Percentiles rank a stretch among this genome's conserved stretches.
These are phyloP conservation scores for Lagria hirta DNA, from an alignment of 2,888 invertebrate species.

Conservation along the genomic window DNA sequence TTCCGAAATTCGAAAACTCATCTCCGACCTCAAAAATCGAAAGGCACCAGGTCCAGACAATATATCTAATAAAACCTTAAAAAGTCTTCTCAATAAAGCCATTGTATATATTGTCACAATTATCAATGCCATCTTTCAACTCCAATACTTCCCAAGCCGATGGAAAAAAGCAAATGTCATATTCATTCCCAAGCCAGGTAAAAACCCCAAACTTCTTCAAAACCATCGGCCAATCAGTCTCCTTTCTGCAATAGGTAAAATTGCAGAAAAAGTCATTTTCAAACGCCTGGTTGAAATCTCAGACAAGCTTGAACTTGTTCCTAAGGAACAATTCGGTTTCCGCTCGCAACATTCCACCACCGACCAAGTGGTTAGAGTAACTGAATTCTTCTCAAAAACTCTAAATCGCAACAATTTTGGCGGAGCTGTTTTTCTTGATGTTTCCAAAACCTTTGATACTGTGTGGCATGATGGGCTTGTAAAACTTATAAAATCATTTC, in stretches of 20 bases:
- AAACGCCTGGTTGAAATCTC: no score
- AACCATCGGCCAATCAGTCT: not conserved
- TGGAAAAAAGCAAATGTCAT: slow-evolving; percentile 2
- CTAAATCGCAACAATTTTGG: no score
- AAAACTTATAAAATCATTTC: no score
- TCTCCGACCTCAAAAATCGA: not conserved
- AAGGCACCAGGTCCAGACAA: slow-evolving; percentile 8
- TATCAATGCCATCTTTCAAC: slow-evolving; percentile 2
- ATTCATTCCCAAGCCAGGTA: slow-evolving; percentile 2
- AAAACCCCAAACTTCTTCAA: not conserved
- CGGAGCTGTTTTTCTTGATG: no score
- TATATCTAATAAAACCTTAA: not conserved
- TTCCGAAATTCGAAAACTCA: not conserved
- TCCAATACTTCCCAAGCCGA: not conserved
- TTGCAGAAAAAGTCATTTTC: not conserved
- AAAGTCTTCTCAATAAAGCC: not conserved
- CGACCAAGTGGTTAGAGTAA: no score
- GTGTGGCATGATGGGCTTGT: no score
- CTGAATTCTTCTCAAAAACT: no score
- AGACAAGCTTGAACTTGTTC: no score
- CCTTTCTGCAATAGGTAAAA: not conserved
- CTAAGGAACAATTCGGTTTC: no score
- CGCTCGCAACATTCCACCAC: no score
- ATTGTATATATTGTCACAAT: not conserved
- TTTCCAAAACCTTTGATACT: no score